A percentile compares a stretch with the other conserved stretches of the same genome.
These are phyloP conservation scores for Tubiluchus corallicola DNA, from an alignment of 2,888 invertebrate species.

Conservation along the genomic window DNA sequence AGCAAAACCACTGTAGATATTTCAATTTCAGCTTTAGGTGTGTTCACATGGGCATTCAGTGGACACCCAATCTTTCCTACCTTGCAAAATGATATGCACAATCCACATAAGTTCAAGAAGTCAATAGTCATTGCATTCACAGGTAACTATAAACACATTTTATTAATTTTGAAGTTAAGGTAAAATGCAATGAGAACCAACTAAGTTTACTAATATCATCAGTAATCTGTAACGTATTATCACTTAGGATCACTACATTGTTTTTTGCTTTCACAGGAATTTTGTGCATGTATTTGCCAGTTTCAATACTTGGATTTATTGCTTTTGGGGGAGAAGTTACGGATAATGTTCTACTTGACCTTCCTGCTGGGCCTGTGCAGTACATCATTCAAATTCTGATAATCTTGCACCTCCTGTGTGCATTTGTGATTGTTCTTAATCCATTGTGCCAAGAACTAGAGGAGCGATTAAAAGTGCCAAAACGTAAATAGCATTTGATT, in stretches of 20 bases:
- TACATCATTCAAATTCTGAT: conserved; percentile 41
- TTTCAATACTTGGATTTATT: conserved; percentile 45
- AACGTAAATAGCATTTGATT: no score
- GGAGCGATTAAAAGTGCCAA: conserved; percentile 48
- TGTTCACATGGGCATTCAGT: conserved; percentile 37
- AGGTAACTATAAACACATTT: background rate
- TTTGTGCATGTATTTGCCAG: conserved; percentile 45
- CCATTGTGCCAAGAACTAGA: conserved; percentile 60
- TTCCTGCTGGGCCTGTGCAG: conserved; percentile 37
- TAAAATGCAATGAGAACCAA: background rate
- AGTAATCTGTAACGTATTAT: no score
- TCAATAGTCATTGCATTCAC: conserved; percentile 38
- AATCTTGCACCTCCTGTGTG: conserved; percentile 43
- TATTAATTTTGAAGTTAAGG: background rate
- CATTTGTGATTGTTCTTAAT: conserved; percentile 48
- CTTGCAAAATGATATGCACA: conserved; percentile 75
- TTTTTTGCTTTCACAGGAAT: conserved; percentile 17
- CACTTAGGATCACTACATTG: no score
- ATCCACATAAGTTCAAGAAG: conserved; percentile 48
- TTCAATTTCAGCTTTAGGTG: no score
- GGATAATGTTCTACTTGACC: conserved; percentile 51
- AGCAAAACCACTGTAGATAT: no score
- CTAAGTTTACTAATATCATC: no score
- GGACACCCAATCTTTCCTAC: conserved; percentile 60
- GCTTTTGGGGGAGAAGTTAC: conserved; percentile 46